A percentile compares a stretch with the other conserved stretches of the same genome.
Evolutionary conservation across 2,888 invertebrate genomes (phyloP).

Genomic region (Octodonta nipae): DNA sequence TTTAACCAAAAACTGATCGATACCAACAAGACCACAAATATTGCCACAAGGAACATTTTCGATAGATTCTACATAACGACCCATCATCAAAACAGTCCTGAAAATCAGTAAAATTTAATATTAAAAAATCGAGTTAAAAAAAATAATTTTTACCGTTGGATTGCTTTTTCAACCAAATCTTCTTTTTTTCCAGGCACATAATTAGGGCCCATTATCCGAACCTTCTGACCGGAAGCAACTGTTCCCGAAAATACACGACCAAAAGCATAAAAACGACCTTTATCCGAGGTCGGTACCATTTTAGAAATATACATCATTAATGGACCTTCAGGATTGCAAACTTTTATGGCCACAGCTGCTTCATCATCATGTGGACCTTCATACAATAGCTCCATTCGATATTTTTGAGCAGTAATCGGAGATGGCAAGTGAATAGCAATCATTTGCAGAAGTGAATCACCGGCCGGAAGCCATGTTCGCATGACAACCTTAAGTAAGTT

Average conservation of each 20-base stretch:
- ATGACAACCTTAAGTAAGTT: conserved; percentile 94
- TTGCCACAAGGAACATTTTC: conserved; percentile 97
- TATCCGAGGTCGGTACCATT: conserved; percentile 99
- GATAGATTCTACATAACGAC: conserved; percentile 97
- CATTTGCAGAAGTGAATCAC: conserved; percentile 99
- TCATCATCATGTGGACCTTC: conserved; percentile 96
- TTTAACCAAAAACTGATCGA: conserved; percentile 98
- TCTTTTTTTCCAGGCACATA: conserved; percentile 96
- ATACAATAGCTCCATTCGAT: conserved; percentile 99
- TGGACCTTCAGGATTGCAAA: conserved; percentile 90
- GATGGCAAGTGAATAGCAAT: conserved; percentile 99
- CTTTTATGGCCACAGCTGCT: conserved; percentile 48
- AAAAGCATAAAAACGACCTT: conserved; percentile 99
- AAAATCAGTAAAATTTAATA: too few relatives aligned
- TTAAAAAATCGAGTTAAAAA: too few relatives aligned
- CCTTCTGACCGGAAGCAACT: conserved; percentile 75
- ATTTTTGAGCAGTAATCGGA: conserved; percentile 95
- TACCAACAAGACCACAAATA: conserved; percentile 99
- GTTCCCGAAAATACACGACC: conserved; percentile 99
- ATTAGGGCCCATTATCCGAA: conserved; percentile 99
- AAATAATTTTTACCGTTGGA: too few relatives aligned
- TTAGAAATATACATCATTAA: conserved; percentile 99
- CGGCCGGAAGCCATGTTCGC: conserved; percentile 98
- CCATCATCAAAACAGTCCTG: conserved; percentile 99
- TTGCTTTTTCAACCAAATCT: conserved; percentile 96